phyloP scores from a whole-genome alignment of 1,140 invertebrate species.

The Aricia agestis region DNA sequence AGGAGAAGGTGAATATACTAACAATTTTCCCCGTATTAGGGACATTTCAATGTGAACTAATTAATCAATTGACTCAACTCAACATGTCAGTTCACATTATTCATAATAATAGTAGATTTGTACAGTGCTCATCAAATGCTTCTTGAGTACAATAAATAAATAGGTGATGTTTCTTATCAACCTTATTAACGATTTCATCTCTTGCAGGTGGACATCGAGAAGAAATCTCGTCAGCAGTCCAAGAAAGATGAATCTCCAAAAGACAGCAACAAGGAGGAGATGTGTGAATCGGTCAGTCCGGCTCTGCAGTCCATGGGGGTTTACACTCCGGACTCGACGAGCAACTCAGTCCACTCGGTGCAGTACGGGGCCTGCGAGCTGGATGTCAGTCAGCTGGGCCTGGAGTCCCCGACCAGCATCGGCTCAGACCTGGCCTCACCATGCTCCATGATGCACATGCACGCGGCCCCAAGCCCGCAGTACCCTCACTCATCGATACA shows the following conservation, averaged over 20 bases:
- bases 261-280: conserved; percentile 65
- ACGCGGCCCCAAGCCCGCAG: conserved; percentile 77
- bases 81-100: too few species aligned
- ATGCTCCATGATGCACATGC: conserved; percentile 82
- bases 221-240: conserved; percentile 75
- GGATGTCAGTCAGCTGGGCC: conserved; percentile 87
- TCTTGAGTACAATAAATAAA: too few species aligned
- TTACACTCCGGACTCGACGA: conserved; percentile 89
- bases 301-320: conserved; percentile 87
- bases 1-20: not conserved
- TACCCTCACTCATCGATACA: conserved; percentile 80
- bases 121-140: too few species aligned
- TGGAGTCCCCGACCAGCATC: conserved; percentile 92
- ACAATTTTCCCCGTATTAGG: too few species aligned
- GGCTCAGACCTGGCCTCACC: conserved; percentile 89
- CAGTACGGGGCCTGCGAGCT: conserved; percentile 89
- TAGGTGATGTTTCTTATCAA: too few species aligned
- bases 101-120: too few species aligned
- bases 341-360: conserved; percentile 88
- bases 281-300: conserved; percentile 76
- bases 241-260: conserved; percentile 75
- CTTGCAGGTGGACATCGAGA: conserved; percentile 68
- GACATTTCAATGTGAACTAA: too few species aligned
- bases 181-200: too few species aligned
- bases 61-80: too few species aligned